Evolutionary conservation across 2,113 vertebrate genomes (phyloP).

Genomic region (Elachura formosa): DNA sequence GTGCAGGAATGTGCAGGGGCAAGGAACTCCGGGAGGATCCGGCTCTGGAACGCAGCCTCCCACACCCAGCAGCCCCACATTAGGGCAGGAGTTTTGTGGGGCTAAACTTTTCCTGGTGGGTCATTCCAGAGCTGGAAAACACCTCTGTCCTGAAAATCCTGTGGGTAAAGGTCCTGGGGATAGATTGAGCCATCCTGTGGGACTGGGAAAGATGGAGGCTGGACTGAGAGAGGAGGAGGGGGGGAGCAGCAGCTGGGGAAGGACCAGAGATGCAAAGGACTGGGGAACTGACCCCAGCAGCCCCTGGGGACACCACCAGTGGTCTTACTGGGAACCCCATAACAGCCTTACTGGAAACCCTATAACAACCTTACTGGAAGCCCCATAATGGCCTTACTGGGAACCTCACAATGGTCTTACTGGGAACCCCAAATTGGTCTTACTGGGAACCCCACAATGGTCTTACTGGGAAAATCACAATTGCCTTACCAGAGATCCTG

Average conservation of each 20-base stretch:
- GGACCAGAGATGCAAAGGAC: not conserved
- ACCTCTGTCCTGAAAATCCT: fast-evolving
- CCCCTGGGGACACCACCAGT: not conserved
- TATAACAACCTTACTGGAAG: too few relatives aligned
- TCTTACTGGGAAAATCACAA: too few relatives aligned
- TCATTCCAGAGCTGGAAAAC: not conserved
- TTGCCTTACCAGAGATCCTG: too few relatives aligned
- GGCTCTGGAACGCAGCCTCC: not conserved
- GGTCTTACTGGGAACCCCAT: not conserved
- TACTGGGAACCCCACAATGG: not conserved
- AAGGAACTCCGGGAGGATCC: not conserved
- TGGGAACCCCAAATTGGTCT: fast-evolving
- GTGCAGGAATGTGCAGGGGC: not conserved
- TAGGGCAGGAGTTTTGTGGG: not conserved
- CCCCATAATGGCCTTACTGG: too few relatives aligned
- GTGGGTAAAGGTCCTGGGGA: fast-evolving
- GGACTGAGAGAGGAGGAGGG: fast-evolving
- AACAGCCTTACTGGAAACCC: not conserved
- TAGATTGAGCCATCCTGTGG: fast-evolving
- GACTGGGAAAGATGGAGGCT: fast-evolving
- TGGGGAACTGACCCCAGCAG: fast-evolving
- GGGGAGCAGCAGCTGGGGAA: fast-evolving
- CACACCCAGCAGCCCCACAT: fast-evolving
- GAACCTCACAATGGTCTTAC: too few relatives aligned
- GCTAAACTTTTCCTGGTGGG: not conserved